These are phyloP conservation scores for Nasonia vitripennis DNA, from an alignment of 1,140 invertebrate genomes.

Conservation along the genomic window DNA sequence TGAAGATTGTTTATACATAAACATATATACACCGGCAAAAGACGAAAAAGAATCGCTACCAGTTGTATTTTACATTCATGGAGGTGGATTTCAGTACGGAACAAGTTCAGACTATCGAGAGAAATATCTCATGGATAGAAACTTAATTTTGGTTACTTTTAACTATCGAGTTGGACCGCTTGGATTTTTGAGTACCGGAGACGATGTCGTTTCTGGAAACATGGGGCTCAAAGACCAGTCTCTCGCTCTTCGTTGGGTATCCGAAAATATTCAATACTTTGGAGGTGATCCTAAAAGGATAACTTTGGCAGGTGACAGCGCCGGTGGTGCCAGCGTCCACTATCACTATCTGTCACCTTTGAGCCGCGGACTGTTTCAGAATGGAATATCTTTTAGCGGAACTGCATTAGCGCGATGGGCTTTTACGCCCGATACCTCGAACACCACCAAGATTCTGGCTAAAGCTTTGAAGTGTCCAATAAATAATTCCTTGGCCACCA, in stretches of 20 bases:
- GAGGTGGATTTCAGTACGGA: conserved; percentile 66
- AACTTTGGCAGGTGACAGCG: conserved; percentile 74
- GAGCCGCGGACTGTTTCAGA: conserved; percentile 62
- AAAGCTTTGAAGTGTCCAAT: conserved; percentile 82
- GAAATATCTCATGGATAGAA: conserved; percentile 78
- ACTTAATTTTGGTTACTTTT: conserved; percentile 79
- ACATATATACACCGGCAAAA: conserved; percentile 75
- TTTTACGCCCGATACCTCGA: conserved; percentile 78
- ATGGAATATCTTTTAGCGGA: conserved; percentile 87
- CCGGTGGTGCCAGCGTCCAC: conserved; percentile 76
- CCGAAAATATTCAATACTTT: conserved; percentile 76
- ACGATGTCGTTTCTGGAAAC: conserved; percentile 76
- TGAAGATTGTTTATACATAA: conserved; percentile 79
- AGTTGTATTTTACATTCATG: conserved; percentile 65
- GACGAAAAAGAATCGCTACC: conserved; percentile 52
- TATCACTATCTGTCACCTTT: conserved; percentile 78
- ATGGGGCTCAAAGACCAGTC: conserved; percentile 80
- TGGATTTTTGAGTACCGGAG: conserved; percentile 77
- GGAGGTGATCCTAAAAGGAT: conserved; percentile 75
- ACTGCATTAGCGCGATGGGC: conserved; percentile 84
- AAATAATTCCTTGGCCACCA: neutral
- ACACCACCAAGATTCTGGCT: conserved; percentile 82
- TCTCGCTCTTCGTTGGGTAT: conserved; percentile 78
- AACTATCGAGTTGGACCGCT: conserved; percentile 80
- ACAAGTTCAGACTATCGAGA: conserved; percentile 71